A percentile compares a stretch with the other conserved stretches of the same genome.
Conservation (phyloP, 2,797 vertebrate species). For the Arctocebus calabarensis region DNA sequence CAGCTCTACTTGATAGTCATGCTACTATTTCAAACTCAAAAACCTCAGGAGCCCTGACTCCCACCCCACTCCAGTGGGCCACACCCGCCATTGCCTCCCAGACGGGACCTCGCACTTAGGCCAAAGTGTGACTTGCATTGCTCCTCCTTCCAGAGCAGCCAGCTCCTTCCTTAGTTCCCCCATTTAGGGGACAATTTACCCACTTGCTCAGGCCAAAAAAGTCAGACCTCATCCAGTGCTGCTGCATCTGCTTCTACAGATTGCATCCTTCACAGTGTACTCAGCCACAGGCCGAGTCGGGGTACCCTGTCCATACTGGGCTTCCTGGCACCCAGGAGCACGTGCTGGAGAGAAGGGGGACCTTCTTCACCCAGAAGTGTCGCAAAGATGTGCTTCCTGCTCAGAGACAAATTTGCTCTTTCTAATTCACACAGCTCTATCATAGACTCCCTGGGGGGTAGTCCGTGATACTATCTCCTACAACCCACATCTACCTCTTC, state of each 20-base stretch:
- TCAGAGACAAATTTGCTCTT: neutral
- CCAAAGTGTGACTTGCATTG: neutral
- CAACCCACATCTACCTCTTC: neutral
- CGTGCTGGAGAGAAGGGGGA: neutral
- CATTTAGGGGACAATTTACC: neutral
- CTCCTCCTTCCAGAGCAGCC: neutral
- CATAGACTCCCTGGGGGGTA: neutral
- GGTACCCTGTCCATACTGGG: neutral
- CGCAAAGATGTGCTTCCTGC: neutral
- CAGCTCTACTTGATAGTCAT: neutral
- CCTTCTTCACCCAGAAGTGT: neutral
- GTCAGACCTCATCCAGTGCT: neutral
- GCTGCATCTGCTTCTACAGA: neutral
- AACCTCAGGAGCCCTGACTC: neutral
- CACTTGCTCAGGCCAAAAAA: neutral
- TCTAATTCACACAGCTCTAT: neutral
- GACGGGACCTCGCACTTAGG: neutral
- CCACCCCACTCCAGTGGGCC: neutral
- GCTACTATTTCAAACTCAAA: slow-evolving; percentile 30
- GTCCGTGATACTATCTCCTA: neutral
- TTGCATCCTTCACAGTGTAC: neutral
- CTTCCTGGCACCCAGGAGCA: neutral
- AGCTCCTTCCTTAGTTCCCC: neutral
- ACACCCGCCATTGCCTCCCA: neutral
- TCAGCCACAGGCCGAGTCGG: neutral